Base-by-base conservation (phyloP, 2,113 vertebrate species). In the Epinephelus fuscoguttatus region DNA sequence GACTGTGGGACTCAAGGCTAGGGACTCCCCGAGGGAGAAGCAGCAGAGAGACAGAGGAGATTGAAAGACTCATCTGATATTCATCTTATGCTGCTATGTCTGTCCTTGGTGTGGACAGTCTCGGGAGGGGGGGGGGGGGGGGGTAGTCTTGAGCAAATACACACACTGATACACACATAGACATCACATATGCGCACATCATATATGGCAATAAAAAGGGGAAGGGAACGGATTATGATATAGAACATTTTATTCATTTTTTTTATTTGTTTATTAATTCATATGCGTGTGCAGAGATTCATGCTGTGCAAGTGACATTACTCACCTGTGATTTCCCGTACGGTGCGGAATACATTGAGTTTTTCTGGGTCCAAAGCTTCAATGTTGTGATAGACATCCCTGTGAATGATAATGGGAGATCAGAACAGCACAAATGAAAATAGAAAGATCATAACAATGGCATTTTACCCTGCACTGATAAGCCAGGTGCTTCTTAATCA, bases 271-370 rank as follows among this genome's bases (percentile, higher is more conserved):
- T 70, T 55, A 40, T 59, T 47, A 21, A 75, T 63, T 53, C 0
- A 4, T 27, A 50, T 75, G 49, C 50, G 61, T 71, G 30, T 66
- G 75, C 27, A 56, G 25, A 52, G 56, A 33, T 13, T 17, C 13
- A 49, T 42, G n/a, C 19, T 37, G 59, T 27, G 5, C n/a, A 67
- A 55, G 1, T 45, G 4, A 70, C 61, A 23, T 40, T 6, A 67
- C 91, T 94, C 95, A 99, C 98, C 98, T 94, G 98, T 99, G 92
- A 99, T 97, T 90, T 99, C 98, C 85, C 97, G 95, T 75, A 99
- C 98, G 0, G 97, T 99, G 80, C 96, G 96, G 82, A 99, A 99
- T n/a, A 99, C 95, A 30, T 96, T 98, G 70, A 99, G 95, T 86
- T 99, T 99, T 87, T 99, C 97, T 15, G 98, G 98, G 75, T 99